phyloP scores from a whole-genome alignment of 2,113 vertebrate genomes.

The Sceloporus tristichus region DNA sequence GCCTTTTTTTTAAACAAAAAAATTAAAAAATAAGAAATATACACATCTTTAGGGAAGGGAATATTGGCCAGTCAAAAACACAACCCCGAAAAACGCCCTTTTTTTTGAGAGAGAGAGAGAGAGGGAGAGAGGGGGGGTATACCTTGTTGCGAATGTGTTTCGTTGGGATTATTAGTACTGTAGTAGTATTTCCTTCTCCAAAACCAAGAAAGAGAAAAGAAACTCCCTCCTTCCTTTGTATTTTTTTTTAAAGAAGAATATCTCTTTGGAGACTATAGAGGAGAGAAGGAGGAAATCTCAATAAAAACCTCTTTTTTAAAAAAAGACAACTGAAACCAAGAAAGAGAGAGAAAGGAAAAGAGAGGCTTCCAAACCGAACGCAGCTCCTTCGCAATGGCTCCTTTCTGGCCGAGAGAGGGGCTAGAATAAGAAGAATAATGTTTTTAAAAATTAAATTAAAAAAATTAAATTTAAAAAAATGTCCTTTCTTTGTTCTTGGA shows the following conservation, averaged over 20 bases:
- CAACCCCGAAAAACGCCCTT: constrained; percentile 88
- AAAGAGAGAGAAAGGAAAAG: constrained; percentile 28
- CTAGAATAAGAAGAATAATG: constrained; percentile 38
- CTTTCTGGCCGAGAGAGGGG: constrained; percentile 65
- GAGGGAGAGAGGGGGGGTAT: constrained; percentile 98
- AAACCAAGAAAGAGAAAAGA: constrained; percentile 57
- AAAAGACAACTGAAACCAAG: constrained; percentile 74
- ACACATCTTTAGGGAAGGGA: constrained; percentile 95
- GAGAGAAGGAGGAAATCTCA: constrained; percentile 65
- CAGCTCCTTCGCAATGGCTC: constrained; percentile 79
- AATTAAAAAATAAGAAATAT: constrained; percentile 83
- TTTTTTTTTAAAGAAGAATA: constrained; percentile 48
- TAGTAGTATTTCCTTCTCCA: too few relatives aligned
- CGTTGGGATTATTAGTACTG: constrained; percentile 71
- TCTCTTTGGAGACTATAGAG: constrained; percentile 74
- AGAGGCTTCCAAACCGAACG: constrained; percentile 78
- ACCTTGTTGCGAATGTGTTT: constrained; percentile 94
- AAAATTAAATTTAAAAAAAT: constrained; percentile 22
- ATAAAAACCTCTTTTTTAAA: constrained; percentile 59
- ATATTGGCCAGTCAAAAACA: constrained; percentile 91
- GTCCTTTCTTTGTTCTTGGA: constrained; percentile 73
- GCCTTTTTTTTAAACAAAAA: constrained; percentile 80
- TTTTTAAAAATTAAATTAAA: too few relatives aligned
- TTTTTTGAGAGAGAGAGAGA: constrained; percentile 74
- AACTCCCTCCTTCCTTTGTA: constrained; percentile 30